Base-by-base conservation (phyloP, 2,113 vertebrate species). In the Dasyurus viverrinus region DNA sequence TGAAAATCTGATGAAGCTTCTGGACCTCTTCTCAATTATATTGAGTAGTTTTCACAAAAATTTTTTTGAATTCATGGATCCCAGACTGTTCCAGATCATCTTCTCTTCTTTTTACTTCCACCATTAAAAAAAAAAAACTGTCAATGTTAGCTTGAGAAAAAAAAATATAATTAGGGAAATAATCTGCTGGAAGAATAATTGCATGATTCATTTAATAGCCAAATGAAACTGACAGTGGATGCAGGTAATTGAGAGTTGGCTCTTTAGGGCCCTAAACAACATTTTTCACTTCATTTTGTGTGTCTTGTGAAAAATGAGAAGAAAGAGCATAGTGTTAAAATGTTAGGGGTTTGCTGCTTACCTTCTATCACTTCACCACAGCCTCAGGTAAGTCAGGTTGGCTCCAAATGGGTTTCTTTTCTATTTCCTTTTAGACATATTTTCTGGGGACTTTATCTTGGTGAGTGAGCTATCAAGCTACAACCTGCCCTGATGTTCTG, bases 381-480 rank as follows among this genome's bases (percentile, higher is more conserved):
- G 68, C 36, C 5, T 84, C 36, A 84, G 16, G 68, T 22, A 22
- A 94, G 55, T 48, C 11, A 48, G 14, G 14, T 7, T 76, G 90
- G n/a, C 53, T 1, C 26, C 50, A 53, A 8, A 53, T 55, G 26
- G 1, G 27, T 12, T 30, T 8, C 27, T 96, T 90, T 89, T 90
- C 89, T 53, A 46, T 54, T 94, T 27, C 48, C 11, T 84, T 93
- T 24, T 47, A 46, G 22, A 52, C 1, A 0, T 53, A 50, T 57
- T 36, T 76, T 36, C n/a, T 42, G 14, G 76, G 50, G 27, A 3
- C 48, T 5, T 9, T 10, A 84, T 3, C 25, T 7, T 0, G 1
- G 12, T 26, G 19, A 89, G 19, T 1, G 48, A 42, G 54, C 48
- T 0, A 0, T 25, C 25, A 22, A 36, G 27, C 48, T 12, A 14